phyloP scores from a whole-genome alignment of 2,888 invertebrate genomes.

The Cataglyphis altisquamis region DNA sequence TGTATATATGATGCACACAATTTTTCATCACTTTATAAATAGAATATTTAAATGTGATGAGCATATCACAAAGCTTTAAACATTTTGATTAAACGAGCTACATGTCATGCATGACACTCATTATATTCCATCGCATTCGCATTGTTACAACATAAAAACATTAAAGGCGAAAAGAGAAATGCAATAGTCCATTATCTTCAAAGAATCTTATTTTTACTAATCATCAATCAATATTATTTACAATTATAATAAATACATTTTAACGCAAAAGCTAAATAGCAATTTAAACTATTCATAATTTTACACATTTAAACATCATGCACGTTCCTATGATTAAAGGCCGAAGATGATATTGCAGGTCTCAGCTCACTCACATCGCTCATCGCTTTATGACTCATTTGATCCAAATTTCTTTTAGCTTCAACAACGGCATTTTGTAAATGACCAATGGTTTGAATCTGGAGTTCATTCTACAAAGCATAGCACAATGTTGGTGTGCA shows the following conservation, averaged over 20 bases:
- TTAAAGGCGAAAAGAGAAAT: slow-evolving; percentile 21
- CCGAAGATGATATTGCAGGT: slow-evolving; percentile 81
- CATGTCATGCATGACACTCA: slow-evolving; percentile 30
- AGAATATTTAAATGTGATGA: not conserved
- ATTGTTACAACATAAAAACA: slow-evolving; percentile 14
- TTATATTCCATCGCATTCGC: not conserved
- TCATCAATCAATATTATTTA: slow-evolving; percentile 53
- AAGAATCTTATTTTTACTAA: slow-evolving; percentile 43
- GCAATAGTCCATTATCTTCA: slow-evolving; percentile 7
- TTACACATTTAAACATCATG: slow-evolving; percentile 83
- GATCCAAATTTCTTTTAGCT: slow-evolving; percentile 82
- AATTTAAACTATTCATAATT: slow-evolving; percentile 53
- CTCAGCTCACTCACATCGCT: slow-evolving; percentile 84
- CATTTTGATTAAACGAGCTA: slow-evolving; percentile 12
- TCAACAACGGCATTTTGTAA: slow-evolving; percentile 83
- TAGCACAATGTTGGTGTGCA: not conserved
- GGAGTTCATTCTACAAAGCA: slow-evolving; percentile 80
- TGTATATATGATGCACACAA: slow-evolving; percentile 6
- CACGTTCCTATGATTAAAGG: slow-evolving; percentile 83
- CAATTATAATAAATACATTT: slow-evolving; percentile 51
- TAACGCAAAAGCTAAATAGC: slow-evolving; percentile 37
- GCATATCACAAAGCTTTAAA: slow-evolving; percentile 18
- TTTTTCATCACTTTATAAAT: not conserved
- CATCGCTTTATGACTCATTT: slow-evolving; percentile 81
- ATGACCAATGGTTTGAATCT: slow-evolving; percentile 84